Conservation (phyloP, 1,140 invertebrate genomes). For the Drosophila grimshawi region DNA sequence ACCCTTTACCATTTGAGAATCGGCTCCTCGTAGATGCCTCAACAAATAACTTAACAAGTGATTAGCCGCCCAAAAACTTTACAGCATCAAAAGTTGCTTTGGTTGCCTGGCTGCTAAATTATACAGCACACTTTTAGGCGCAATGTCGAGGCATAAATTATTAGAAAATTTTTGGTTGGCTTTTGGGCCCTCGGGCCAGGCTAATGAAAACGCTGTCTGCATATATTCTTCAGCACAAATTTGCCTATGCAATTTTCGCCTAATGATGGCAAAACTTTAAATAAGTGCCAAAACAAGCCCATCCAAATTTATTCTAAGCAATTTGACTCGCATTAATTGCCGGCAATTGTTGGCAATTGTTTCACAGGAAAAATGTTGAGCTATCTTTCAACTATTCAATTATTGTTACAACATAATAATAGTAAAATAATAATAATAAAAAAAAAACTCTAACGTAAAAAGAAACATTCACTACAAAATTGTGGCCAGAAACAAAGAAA, state of each 20-base stretch:
- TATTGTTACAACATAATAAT: too few relatives aligned
- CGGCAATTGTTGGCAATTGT: conserved; percentile 25
- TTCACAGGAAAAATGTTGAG: background rate
- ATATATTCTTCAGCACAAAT: conserved; percentile 32
- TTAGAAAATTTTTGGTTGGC: conserved; percentile 27
- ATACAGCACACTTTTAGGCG: conserved; percentile 42
- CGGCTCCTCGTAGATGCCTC: conserved; percentile 16
- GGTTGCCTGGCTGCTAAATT: conserved; percentile 20
- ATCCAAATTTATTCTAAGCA: conserved; percentile 19
- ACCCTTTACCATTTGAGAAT: background rate
- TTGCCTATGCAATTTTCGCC: conserved; percentile 45
- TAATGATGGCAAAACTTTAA: conserved; percentile 40
- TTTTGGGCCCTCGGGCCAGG: conserved; percentile 9
- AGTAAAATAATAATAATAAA: too few relatives aligned
- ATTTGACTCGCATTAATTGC: conserved; percentile 46
- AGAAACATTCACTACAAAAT: conserved; percentile 1
- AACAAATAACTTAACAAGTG: conserved; percentile 70
- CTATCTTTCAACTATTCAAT: too few relatives aligned
- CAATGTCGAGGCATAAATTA: conserved; percentile 60
- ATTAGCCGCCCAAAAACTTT: conserved; percentile 63
- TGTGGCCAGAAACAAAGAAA: background rate
- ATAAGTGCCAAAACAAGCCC: conserved; percentile 6
- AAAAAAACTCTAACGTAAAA: too few relatives aligned
- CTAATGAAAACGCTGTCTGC: conserved; percentile 43
- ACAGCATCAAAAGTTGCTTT: conserved; percentile 50